phyloP scores from a whole-genome alignment of 2,113 vertebrate species.

The Rhegmatorhina hoffmannsi region DNA sequence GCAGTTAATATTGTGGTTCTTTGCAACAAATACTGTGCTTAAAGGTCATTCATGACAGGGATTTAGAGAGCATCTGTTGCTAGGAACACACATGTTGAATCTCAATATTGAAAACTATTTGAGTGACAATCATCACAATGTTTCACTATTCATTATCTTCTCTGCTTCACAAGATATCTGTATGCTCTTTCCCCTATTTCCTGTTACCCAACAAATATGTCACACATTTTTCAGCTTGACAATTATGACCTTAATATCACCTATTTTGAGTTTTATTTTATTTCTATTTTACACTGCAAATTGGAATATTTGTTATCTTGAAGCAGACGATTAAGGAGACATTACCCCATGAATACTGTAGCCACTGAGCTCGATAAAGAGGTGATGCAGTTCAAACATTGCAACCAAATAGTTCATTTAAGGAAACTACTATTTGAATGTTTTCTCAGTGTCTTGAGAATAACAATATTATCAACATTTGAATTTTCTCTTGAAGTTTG shows the following conservation, averaged over 20 bases:
- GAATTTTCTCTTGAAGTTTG: neutral
- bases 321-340: neutral
- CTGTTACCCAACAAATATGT: neutral
- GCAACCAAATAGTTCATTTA: neutral
- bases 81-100: slow-evolving; percentile 37
- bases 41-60: slow-evolving; percentile 43
- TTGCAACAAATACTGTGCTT: slow-evolving; percentile 36
- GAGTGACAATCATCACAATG: slow-evolving; percentile 36
- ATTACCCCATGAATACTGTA: neutral
- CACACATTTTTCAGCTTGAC: neutral
- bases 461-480: neutral
- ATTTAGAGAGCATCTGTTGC: slow-evolving; percentile 50
- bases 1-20: slow-evolving; percentile 3
- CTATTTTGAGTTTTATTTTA: neutral
- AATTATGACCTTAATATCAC: slow-evolving; percentile 12
- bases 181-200: neutral
- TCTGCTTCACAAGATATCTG: neutral
- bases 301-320: neutral
- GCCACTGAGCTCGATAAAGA: neutral
- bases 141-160: slow-evolving; percentile 22
- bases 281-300: neutral
- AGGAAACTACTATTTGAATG: neutral
- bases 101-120: slow-evolving; percentile 39
- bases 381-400: neutral
- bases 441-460: neutral